phyloP scores from a whole-genome alignment of 2,888 invertebrate genomes.

The Cataglyphis albicans region DNA sequence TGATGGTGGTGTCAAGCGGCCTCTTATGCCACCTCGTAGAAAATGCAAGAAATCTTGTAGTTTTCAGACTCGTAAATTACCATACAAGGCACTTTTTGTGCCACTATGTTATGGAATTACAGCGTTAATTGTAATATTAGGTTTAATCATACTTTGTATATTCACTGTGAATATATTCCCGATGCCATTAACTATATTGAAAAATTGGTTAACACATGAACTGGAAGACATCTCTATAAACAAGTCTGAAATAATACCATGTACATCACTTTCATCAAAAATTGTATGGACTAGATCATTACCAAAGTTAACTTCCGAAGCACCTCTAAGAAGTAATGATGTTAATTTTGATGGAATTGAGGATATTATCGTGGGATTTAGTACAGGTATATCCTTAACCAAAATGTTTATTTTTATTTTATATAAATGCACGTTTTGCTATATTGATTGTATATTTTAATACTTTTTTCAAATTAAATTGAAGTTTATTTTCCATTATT shows the following conservation, averaged over 20 bases:
- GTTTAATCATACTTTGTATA: conserved; percentile 89
- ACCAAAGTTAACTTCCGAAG: conserved; percentile 91
- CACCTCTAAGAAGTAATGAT: conserved; percentile 90
- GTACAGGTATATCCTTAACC: conserved; percentile 88
- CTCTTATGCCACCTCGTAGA: conserved; percentile 91
- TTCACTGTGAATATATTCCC: conserved; percentile 90
- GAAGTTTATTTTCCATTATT: conserved; percentile 1
- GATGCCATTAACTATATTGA: conserved; percentile 88
- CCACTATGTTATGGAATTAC: conserved; percentile 90
- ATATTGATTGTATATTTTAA: conserved; percentile 18
- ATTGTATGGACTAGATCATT: conserved; percentile 90
- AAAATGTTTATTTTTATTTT: background rate
- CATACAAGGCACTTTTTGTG: conserved; percentile 88
- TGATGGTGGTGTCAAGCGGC: conserved; percentile 90
- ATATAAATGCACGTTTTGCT: background rate
- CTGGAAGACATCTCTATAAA: conserved; percentile 67
- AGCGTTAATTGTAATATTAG: conserved; percentile 88
- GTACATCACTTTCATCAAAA: conserved; percentile 88
- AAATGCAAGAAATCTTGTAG: conserved; percentile 87
- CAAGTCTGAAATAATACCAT: conserved; percentile 87
- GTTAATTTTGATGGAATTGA: conserved; percentile 90
- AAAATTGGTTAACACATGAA: conserved; percentile 87
- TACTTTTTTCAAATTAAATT: background rate
- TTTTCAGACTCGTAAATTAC: conserved; percentile 87
- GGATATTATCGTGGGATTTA: conserved; percentile 92